Conservation (phyloP, 2,113 vertebrate species). For the Sebastes fasciatus region DNA sequence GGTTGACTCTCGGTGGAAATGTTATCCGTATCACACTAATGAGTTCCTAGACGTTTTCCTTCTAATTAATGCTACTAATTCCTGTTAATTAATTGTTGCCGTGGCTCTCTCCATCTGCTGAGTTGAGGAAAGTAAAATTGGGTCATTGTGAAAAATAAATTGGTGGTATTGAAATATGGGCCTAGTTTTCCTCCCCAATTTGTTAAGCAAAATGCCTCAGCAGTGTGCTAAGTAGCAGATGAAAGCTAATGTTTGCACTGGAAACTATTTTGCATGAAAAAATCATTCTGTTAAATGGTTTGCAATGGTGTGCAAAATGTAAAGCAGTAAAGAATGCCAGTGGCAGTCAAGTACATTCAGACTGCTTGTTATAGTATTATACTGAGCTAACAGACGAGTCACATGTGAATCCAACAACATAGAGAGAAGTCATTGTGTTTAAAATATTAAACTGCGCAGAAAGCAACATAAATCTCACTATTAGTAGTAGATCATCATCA, state of each 20-base stretch:
- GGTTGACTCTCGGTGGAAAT: constrained; percentile 76
- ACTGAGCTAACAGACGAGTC: constrained; percentile 24
- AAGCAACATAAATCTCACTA: neutral
- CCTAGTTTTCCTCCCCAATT: constrained; percentile 64
- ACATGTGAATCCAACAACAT: neutral
- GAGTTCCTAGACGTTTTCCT: constrained; percentile 79
- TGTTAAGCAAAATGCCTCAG: constrained; percentile 71
- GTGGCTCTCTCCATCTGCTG: constrained; percentile 74
- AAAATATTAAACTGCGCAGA: neutral
- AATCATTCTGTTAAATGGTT: constrained; percentile 61
- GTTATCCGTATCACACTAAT: constrained; percentile 82
- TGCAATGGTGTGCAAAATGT: constrained; percentile 57
- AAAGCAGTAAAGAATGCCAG: constrained; percentile 56
- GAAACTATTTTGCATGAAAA: constrained; percentile 71
- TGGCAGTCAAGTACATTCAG: constrained; percentile 50
- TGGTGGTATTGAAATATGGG: constrained; percentile 58
- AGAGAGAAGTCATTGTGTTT: neutral
- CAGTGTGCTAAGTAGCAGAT: constrained; percentile 60
- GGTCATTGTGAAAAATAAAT: constrained; percentile 75
- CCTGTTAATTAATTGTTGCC: constrained; percentile 87
- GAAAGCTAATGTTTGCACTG: constrained; percentile 72
- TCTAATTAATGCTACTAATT: constrained; percentile 85
- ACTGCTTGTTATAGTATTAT: neutral
- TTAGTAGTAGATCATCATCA: neutral
- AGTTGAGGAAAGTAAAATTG: constrained; percentile 75